Percentiles rank a stretch among this genome's conserved stretches.
These are phyloP conservation scores for Sinosuthora webbiana DNA, from an alignment of 2,113 vertebrate species.

Conservation along the genomic window DNA sequence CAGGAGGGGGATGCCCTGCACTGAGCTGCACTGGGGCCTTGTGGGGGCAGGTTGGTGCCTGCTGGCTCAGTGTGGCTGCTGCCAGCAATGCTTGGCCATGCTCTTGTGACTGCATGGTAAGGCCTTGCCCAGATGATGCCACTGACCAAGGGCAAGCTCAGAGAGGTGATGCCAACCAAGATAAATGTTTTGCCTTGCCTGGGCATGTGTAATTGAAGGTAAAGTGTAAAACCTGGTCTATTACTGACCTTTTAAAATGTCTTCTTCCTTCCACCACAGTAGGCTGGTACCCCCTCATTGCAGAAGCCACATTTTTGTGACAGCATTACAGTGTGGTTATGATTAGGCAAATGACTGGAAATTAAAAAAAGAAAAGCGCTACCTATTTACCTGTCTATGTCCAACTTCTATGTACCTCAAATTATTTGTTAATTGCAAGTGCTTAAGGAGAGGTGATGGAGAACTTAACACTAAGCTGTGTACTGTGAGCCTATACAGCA, in stretches of 20 bases:
- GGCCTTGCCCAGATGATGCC: not conserved
- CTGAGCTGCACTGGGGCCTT: not conserved
- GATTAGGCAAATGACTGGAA: not conserved
- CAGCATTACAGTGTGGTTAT: conserved; percentile 5
- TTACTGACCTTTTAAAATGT: conserved; percentile 62
- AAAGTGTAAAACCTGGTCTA: conserved; percentile 55
- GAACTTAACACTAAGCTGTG: not conserved
- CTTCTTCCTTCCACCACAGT: conserved; percentile 12
- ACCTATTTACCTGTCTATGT: not conserved
- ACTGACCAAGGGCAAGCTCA: not conserved
- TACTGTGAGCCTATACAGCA: not conserved
- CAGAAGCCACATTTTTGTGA: not conserved
- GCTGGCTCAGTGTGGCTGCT: not conserved
- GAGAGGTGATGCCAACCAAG: not conserved
- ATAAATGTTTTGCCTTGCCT: not conserved
- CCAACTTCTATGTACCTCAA: not conserved
- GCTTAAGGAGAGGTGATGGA: not conserved
- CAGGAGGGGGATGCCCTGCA: not conserved
- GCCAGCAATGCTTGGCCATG: not conserved
- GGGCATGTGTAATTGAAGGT: not conserved
- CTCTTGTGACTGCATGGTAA: accelerated
- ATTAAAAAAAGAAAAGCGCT: not conserved
- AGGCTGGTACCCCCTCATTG: not conserved
- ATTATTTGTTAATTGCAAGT: not conserved
- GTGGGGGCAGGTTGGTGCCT: accelerated